Evolutionary conservation across 2,797 vertebrate species (phyloP), one percentile per base, ranked within the genome.

Genomic region (Agapornis canus): DNA sequence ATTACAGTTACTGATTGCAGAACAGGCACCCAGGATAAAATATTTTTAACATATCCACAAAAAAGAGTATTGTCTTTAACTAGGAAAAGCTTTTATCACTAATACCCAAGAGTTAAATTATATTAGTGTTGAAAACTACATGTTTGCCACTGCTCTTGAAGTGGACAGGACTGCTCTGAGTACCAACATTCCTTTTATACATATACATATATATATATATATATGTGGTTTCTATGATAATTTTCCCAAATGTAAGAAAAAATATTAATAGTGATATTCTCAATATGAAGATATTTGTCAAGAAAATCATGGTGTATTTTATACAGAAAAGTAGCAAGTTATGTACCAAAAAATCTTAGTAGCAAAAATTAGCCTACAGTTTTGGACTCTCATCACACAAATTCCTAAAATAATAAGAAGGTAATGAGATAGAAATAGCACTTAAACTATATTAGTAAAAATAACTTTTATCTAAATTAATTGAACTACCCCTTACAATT

Each of bases 11-110:
- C 32, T 10, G 56, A 40, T 3, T 52, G 4, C 31, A 72, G 23
- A 80, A 70, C 5, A 60, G 7, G 9, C 9, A 11, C 19, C 17
- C 27, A 40, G 25, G 10, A 29, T 13, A 52, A 61, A 81, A 49
- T 2, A 70, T 2, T 4, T 65, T 10, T 71, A 35, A 65, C 13
- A 17, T 2, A 59, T 5, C 7, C 2, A 0, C 13, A 40, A 64
- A 69, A 82, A 68, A 6, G 10, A 66, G 6, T 70, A 68, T 2
- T 43, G 13, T 7, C 47, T 76, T 70, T 51, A 72, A 49, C 22
- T 23, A 48, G 29, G 29, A 72, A 73, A 84, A 61, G n/a, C 7
- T 15, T 60, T 2, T 27, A 59, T 60, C n/a, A 45, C 13, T 57
- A 90, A 73, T 17, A 93, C 2, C 3, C 10, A 39, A 26, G 31